Evolutionary conservation across 2,888 invertebrate species (phyloP), one percentile per base, ranked within the genome.

Genomic region (Mellilla xanthometata): DNA sequence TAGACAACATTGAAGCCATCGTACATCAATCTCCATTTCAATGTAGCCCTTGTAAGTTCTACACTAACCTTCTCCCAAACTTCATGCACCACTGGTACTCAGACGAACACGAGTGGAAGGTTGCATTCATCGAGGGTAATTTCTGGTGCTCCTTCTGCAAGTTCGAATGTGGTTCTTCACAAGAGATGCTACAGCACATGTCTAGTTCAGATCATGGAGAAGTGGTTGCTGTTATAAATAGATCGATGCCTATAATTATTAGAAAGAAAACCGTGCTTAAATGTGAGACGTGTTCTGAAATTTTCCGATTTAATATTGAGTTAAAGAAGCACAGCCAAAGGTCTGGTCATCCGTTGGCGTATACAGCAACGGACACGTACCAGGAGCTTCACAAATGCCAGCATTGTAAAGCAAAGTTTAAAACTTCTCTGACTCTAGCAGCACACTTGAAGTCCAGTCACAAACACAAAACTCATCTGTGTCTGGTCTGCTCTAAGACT

Each of bases 11-110:
- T 68, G 91, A 92, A 52, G 93, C 93, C 46, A 93, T 97, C 51
- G 94, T 96, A 3, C 91, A 93, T 46, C 95, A 96, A 61, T 93
- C 95, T 32, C 96, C 96, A 0, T 97, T 94, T 69, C 97, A 96
- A 76, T 97, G 97, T 70, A 92, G 92, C 28, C 91, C 94, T 8
- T 97, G 97, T 72, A 93, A 93, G 44, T 97, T 95, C 78, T 97
- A 95, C 73, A 95, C 95, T 59, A 96, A 96, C 72, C 94, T 93
- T 64, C 91, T 92, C 49, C 91, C 91, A 36, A 91, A 91, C 40
- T 95, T 94, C 65, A 83, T 94, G 65, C 88, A 90, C 22, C 96
- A 96, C 69, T 96, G 95, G 95, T 85, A 88, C 48, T 94, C 95
- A 2, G 76, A 88, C 0, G 87, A 90, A 12, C 95, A 95, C 57